phyloP scores from a whole-genome alignment of 2,113 vertebrate genomes.

The Hirundichthys speculiger region DNA sequence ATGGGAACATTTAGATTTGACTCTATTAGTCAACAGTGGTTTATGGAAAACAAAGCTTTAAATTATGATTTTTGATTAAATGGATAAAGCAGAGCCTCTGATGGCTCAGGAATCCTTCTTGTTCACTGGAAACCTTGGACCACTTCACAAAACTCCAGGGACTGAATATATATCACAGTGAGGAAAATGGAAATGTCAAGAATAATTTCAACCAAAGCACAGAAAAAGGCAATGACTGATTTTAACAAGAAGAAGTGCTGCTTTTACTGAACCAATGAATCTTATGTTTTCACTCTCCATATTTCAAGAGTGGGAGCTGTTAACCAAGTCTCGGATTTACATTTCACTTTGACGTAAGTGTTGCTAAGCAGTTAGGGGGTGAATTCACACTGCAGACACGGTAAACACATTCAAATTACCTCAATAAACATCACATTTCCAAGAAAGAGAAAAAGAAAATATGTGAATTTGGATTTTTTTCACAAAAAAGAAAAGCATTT shows the following conservation, averaged over 20 bases:
- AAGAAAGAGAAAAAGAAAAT: background rate
- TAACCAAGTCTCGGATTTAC: slow-evolving; percentile 41
- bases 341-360: slow-evolving; percentile 43
- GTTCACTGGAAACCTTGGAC: slow-evolving; percentile 1
- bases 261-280: slow-evolving; percentile 27
- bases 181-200: slow-evolving; percentile 50
- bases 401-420: slow-evolving; percentile 21
- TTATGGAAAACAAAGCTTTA: background rate
- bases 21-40: background rate
- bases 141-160: background rate
- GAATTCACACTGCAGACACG: slow-evolving; percentile 20
- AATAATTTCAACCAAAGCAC: slow-evolving; percentile 31
- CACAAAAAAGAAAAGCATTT: no score
- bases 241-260: slow-evolving; percentile 35
- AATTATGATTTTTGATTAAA: background rate
- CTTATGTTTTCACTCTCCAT: slow-evolving; percentile 8
- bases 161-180: background rate
- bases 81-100: background rate
- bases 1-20: no score
- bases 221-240: slow-evolving; percentile 36
- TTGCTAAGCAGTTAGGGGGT: slow-evolving; percentile 29
- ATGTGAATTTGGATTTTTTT: no score
- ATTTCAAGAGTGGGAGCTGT: slow-evolving; percentile 44
- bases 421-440: slow-evolving; percentile 1
- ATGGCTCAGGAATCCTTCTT: no score